Base-by-base conservation (phyloP, 2,113 vertebrate species). In the Mesocricetus auratus region DNA sequence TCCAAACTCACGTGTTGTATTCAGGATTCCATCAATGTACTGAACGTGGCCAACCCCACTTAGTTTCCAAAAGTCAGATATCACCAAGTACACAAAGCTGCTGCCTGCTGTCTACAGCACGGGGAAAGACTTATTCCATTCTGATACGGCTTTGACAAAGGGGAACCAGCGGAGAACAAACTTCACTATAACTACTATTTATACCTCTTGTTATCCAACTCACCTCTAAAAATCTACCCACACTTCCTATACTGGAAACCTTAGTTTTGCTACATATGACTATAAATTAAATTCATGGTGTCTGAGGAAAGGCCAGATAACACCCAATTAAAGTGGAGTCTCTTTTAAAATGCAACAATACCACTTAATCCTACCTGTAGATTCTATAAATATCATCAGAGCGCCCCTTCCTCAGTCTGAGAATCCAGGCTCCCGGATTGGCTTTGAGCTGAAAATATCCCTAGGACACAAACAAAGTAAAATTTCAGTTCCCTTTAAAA, bases 391-490 rank as follows among this genome's bases (percentile, higher is more conserved):
- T 99, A 47, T 99, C 99, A 89, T 99, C 99, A 16, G 99, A 99
- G 90, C 99, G 99, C 77, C 99, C 99, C 97, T 99, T 99, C 92
- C 99, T 99, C 73, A 99, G 98, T 93, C 99, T 99, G 74, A 99
- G 98, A 93, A 99, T 98, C 99, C 99, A 99, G 22, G 99, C 99
- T 79, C 99, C 99, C 26, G 99, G 99, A 97, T 99, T 99, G 45
- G 99, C 99, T 98, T 99, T 99, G 97, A 99, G 98, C 95, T 99
- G 99, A 96, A 99, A 99, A 97, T 99, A 99, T 53, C 99, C 99
- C 99, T 99, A 90, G 3, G 26, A 74, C 60, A 98, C 94, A 17
- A 95, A 10, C 39, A 91, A 93, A 94, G 86, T 17, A 21, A 74
- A 97, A 69, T 71, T 89, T 96, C 53, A 96, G 60, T 86, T 86